Base-by-base conservation (phyloP, 2,888 invertebrate genomes). In the Atethmia centrago region DNA sequence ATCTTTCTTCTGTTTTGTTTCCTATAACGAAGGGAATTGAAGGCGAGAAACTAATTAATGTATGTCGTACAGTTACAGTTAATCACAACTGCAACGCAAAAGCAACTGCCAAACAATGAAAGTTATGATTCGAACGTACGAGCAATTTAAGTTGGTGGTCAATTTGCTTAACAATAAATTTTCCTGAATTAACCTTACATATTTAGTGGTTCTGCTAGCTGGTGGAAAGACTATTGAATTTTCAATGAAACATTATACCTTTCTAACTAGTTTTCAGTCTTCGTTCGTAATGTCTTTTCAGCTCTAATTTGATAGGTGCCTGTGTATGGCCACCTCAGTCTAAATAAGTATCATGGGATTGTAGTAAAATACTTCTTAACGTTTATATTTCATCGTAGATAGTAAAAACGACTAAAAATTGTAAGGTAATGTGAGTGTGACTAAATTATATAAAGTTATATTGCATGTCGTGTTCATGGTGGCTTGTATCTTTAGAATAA, bases 21-120 rank as follows among this genome's bases (percentile, higher is more conserved):
- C 3, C 16, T 7, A 49, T 49, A 49, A 74, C 65, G 25, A 81
- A 81, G 64, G 78, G 61, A 65, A 53, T 58, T n/a, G 3, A 2
- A n/a, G 16, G 5, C 10, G 9, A 59, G 40, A 40, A 10, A 19
- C 3, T 64, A 10, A 16, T 3, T 1, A 31, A 63, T 21, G 5
- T n/a, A 25, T 25, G n/a, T 51, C n/a, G n/a, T n/a, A 10, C n/a
- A 12, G 12, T n/a, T n/a, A n/a, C 51, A n/a, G 51, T 3, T 5
- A 12, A 25, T 12, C 4, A 5, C 5, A 53, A 25, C 5, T 7
- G 14, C 25, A 14, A 5, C 14, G 25, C 25, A 25, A 53, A 53
- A 51, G 12, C n/a, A n/a, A n/a, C n/a, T 51, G 4, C 12, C 51
- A 51, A 51, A n/a, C 5, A 5, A 5, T 4, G n/a, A 51, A 10